A percentile compares a stretch with the other conserved stretches of the same genome.
These are phyloP conservation scores for Brachionichthys hirsutus DNA, from an alignment of 2,113 vertebrate genomes.

Conservation along the genomic window DNA sequence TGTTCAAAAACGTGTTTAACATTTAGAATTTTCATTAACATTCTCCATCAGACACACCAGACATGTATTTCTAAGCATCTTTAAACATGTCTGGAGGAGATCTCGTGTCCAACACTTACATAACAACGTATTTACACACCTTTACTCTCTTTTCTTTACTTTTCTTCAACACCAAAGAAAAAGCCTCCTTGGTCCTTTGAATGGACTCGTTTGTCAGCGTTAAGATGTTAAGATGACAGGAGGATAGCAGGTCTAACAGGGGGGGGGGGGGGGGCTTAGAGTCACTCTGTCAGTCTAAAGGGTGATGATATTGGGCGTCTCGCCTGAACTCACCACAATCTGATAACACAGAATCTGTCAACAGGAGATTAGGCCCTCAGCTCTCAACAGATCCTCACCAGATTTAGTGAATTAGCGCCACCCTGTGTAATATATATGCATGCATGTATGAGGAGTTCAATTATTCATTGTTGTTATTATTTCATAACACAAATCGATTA, in stretches of 20 bases:
- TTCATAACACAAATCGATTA: no score
- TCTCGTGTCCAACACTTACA: not conserved
- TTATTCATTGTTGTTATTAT: no score
- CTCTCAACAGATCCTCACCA: not conserved
- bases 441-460: no score
- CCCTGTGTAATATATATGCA: slow-evolving; percentile 8
- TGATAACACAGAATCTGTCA: slow-evolving; percentile 54
- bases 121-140: not conserved
- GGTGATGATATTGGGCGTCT: slow-evolving; percentile 29
- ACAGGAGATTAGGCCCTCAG: slow-evolving; percentile 43
- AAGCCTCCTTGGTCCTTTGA: slow-evolving; percentile 26
- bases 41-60: not conserved
- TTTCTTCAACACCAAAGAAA: slow-evolving; percentile 7
- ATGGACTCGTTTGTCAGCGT: slow-evolving; percentile 39
- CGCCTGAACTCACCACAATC: slow-evolving; percentile 42
- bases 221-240: slow-evolving; percentile 27
- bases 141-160: slow-evolving; percentile 1
- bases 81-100: not conserved
- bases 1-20: not conserved
- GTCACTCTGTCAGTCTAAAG: slow-evolving; percentile 20
- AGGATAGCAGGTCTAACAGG: slow-evolving; percentile 21
- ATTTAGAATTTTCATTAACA: not conserved
- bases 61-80: not conserved
- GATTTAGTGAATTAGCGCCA: not conserved
- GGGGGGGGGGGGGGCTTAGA: slow-evolving; percentile 8